Evolutionary conservation across 2,888 invertebrate genomes (phyloP).

Genomic region (Callinectes sapidus): DNA sequence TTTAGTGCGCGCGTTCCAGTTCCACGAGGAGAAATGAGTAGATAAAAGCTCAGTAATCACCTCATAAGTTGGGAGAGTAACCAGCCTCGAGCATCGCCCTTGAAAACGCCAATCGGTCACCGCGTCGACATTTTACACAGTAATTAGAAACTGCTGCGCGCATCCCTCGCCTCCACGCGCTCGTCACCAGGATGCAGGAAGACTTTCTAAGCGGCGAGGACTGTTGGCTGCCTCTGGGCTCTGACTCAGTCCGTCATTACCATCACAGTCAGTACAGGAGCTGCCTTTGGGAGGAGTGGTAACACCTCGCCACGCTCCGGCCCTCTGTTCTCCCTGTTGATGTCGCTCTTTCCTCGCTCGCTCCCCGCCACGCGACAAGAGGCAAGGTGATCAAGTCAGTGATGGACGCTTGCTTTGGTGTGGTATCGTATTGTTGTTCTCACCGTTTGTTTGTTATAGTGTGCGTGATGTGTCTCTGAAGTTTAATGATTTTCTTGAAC

Average conservation of each 20-base stretch:
- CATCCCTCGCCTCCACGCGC: background rate
- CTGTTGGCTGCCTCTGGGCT: background rate
- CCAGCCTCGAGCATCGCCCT: background rate
- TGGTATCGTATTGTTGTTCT: too few relatives aligned
- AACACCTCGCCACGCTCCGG: background rate
- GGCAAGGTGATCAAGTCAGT: too few relatives aligned
- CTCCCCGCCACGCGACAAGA: too few relatives aligned
- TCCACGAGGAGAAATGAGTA: background rate
- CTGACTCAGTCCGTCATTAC: background rate
- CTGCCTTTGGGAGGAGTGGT: background rate
- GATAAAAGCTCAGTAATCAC: background rate
- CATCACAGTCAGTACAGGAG: constrained; percentile 7
- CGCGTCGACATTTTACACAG: background rate
- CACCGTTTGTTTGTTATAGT: too few relatives aligned
- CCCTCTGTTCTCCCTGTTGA: background rate
- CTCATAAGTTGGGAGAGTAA: background rate
- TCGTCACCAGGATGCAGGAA: background rate
- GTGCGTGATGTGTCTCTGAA: too few relatives aligned
- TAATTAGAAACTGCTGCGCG: constrained; percentile 9
- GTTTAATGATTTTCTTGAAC: too few relatives aligned
- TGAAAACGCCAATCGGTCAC: constrained; percentile 3
- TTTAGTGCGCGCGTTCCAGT: background rate
- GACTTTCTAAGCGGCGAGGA: constrained; percentile 13
- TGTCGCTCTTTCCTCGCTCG: background rate
- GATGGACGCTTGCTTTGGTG: too few relatives aligned